A percentile compares a stretch with the other conserved stretches of the same genome.
phyloP scores from a whole-genome alignment of 30 jellyfish, hydroid and myxozoan genomes.

The Aurelia sp. region DNA sequence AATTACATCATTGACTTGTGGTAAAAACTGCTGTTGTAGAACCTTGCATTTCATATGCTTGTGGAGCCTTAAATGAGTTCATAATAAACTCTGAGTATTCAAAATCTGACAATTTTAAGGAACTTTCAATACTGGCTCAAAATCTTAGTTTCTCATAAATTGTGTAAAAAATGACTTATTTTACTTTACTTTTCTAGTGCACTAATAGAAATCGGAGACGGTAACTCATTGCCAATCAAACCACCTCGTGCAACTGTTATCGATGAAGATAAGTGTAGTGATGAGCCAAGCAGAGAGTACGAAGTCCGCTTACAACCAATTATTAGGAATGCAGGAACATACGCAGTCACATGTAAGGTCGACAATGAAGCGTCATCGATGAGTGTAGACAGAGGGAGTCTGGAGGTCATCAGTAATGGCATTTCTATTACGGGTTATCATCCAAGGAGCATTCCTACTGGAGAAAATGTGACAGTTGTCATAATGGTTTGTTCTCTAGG shows the following conservation, averaged over 20 bases:
- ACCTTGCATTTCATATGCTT: too few relatives aligned
- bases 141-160: too few relatives aligned
- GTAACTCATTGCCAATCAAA: background rate
- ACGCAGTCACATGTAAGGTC: constrained; percentile 20
- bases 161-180: too few relatives aligned
- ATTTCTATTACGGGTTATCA: background rate
- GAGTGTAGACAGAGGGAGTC: constrained; percentile 3
- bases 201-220: constrained; percentile 5
- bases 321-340: constrained; percentile 16
- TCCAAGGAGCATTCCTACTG: constrained; percentile 6
- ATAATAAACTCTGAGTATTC: too few relatives aligned
- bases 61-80: too few relatives aligned
- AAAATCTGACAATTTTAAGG: too few relatives aligned
- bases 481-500: background rate
- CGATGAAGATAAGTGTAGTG: constrained; percentile 12
- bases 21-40: too few relatives aligned
- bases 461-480: constrained; percentile 2
- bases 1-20: too few relatives aligned
- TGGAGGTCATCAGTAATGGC: constrained; percentile 7
- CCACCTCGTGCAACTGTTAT: background rate
- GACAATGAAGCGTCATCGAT: constrained; percentile 15
- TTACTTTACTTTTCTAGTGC: background rate
- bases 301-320: background rate
- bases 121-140: too few relatives aligned
- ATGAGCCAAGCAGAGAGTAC: background rate